Base-by-base conservation (phyloP, 2,113 vertebrate genomes). In the Rafetus swinhoei region DNA sequence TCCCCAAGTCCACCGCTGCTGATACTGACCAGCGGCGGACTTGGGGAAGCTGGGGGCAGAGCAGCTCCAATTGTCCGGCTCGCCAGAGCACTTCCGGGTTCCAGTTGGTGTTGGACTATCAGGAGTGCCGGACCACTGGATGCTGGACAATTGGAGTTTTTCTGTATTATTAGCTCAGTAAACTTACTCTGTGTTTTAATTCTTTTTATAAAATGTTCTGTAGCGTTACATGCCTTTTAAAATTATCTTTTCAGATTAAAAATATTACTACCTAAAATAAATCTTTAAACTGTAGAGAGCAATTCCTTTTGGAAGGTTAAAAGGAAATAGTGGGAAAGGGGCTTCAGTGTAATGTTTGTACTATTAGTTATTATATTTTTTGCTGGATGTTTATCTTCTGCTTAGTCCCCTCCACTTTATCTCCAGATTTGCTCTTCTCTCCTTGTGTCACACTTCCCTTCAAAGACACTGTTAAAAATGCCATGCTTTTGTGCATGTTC, bases 151-250 rank as follows among this genome's bases (percentile, higher is more conserved):
- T 39, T 39, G 39, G 39, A 39, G 39, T 39, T 39, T 39, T 39
- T 39, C n/a, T 84, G 52, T 94, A 9, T 79, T 89, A 54, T 90
- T 92, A 21, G 72, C 91, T 65, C 62, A 57, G 24, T 89, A 80
- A 85, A 92, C 29, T 35, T 81, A 56, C 24, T 93, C 55, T n/a
- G 18, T 96, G 4, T 89, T 96, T 88, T 93, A 94, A 93, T 39
- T 90, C 21, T 54, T n/a, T n/a, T 62, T 62, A 88, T 79, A 65
- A 85, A 35, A 39, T 9, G 1, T 88, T 81, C 90, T 85, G 92
- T 90, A 82, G 69, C n/a, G 22, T 94, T 89, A 52, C 65, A 56
- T 81, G 11, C 21, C n/a, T 87, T 86, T 53, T 62, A 15, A 84
- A 92, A 74, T 92, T 32, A 76, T 22, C 29, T 79, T 19, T 92